Evolutionary conservation across 1,140 invertebrate species (phyloP), one percentile per base, ranked within the genome.

Genomic region (Batillaria attramentaria): DNA sequence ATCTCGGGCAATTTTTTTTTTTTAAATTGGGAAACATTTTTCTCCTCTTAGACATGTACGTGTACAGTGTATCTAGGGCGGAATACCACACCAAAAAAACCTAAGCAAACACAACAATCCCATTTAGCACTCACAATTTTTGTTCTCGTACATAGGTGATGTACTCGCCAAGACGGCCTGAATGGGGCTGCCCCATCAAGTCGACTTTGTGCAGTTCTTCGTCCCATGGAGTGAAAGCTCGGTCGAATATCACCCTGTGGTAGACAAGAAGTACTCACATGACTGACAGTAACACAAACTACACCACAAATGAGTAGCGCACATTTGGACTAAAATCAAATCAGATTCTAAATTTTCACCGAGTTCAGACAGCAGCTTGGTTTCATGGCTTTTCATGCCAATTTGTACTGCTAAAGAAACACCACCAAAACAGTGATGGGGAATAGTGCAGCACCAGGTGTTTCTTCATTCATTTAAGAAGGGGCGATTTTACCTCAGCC

Each of bases 191-290:
- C 37, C 81, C 81, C 37, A 79, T 82, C 31, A 88, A 78, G 81
- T 91, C 87, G 35, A 88, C 62, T 41, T 87, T 84, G 50, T 85
- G 77, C 68, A 91, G 81, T 60, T 94, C 93, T 81, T 95, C 94
- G 89, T 97, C 95, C 84, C 94, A 93, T 79, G 93, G 92, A 65
- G 94, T 94, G 57, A 91, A 91, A 66, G 93, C 93, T 69, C 96
- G 93, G 92, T 97, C 96, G 72, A 97, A 89, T 75, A 96, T 92
- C 46, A 97, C 93, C 86, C 96, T 94, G 84, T 65, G 90, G 91
- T 78, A 72, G 1, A 28, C 46, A 4, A 39, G 13, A 28, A 39
- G 35, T 65, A n/a, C 37, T 41, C n/a, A 78, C 3, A 18, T 24
- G 39, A 43, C 20, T 72, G 28, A 54, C 1, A 8, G 33, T 1